Conservation (phyloP, 2,888 invertebrate genomes). For the Linnaemya vulpina region DNA sequence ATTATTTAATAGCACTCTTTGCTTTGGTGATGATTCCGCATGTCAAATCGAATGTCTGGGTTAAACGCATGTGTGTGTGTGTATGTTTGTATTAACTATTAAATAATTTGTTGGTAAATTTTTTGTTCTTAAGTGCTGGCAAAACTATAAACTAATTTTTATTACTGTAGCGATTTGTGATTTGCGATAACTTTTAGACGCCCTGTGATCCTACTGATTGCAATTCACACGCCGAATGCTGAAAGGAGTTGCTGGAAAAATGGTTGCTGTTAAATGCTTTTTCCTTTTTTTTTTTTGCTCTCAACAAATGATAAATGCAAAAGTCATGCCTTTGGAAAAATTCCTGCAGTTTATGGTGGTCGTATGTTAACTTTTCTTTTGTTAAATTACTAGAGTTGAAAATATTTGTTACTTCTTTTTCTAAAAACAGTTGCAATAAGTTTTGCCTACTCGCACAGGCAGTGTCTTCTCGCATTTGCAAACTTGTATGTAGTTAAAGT, state of each 20-base stretch:
- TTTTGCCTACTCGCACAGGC: slow-evolving; percentile 37
- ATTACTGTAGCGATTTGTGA: slow-evolving; percentile 37
- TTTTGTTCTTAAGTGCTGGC: neutral
- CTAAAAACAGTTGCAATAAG: slow-evolving; percentile 31
- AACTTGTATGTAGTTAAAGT: slow-evolving; percentile 26
- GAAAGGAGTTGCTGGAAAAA: slow-evolving; percentile 31
- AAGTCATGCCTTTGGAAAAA: slow-evolving; percentile 55
- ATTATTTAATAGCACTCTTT: too few species aligned
- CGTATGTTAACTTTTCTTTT: slow-evolving; percentile 53
- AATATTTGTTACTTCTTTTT: slow-evolving; percentile 6
- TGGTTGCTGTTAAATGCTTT: neutral
- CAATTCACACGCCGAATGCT: slow-evolving; percentile 33
- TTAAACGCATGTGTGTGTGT: neutral
- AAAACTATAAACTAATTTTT: slow-evolving; percentile 15
- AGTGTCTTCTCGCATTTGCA: neutral
- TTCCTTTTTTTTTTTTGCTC: slow-evolving; percentile 6
- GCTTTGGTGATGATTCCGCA: too few species aligned
- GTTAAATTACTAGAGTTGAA: slow-evolving; percentile 15
- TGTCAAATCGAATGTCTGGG: too few species aligned
- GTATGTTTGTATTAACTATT: neutral
- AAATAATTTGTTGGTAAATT: neutral
- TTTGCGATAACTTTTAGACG: slow-evolving; percentile 41
- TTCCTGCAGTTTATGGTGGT: slow-evolving; percentile 29
- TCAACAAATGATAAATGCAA: slow-evolving; percentile 47
- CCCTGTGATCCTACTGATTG: slow-evolving; percentile 37